phyloP scores from a whole-genome alignment of 2,888 invertebrate species.

The Drosophila vallismaia region DNA sequence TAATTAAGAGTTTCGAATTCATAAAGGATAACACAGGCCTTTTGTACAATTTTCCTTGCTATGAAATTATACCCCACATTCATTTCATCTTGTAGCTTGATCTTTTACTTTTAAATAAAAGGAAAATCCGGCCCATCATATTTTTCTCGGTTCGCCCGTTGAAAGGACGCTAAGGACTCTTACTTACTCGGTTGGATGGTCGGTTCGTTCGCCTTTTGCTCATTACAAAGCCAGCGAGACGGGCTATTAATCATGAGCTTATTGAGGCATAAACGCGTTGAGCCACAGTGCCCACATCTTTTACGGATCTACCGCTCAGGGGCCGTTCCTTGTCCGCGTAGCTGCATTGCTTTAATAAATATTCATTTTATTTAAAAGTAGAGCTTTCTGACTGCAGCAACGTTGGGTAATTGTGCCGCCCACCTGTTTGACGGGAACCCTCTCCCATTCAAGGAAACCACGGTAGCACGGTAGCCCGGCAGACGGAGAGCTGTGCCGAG shows the following conservation, averaged over 20 bases:
- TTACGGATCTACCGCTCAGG: constrained; percentile 39
- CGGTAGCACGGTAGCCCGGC: not conserved
- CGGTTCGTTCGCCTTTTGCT: constrained; percentile 64
- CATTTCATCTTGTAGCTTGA: constrained; percentile 20
- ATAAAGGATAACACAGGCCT: not conserved
- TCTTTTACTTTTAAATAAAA: constrained; percentile 8
- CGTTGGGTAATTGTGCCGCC: constrained; percentile 53
- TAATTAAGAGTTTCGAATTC: not conserved
- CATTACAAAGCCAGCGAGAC: constrained; percentile 64
- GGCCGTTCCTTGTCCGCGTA: constrained; percentile 5
- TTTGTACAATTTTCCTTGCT: too few species aligned
- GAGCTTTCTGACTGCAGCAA: constrained; percentile 12
- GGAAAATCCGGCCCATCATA: not conserved
- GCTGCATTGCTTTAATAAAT: constrained; percentile 67
- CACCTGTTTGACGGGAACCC: constrained; percentile 70
- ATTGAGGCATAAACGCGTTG: constrained; percentile 81
- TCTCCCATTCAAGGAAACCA: constrained; percentile 41
- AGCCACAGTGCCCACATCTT: constrained; percentile 65
- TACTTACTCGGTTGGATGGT: constrained; percentile 8
- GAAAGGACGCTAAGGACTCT: constrained; percentile 20
- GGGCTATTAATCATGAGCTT: constrained; percentile 82
- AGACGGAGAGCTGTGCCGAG: constrained; percentile 3
- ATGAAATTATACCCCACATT: constrained; percentile 8
- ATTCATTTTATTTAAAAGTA: constrained; percentile 67
- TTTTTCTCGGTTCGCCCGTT: constrained; percentile 24